Base-by-base conservation (phyloP, 1,140 invertebrate species). In the Brachionus calyciflorus region DNA sequence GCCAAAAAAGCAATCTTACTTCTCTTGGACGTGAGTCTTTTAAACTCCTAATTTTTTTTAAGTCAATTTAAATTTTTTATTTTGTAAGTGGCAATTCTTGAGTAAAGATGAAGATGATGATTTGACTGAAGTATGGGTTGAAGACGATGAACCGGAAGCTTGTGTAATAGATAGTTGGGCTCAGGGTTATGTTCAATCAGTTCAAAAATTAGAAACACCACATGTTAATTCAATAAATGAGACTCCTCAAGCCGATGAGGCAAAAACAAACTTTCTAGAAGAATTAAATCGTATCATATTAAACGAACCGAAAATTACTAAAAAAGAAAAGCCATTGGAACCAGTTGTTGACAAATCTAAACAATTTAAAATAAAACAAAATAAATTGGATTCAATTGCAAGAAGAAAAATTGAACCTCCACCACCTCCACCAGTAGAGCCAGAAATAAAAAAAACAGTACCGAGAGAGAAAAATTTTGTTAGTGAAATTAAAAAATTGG, bases 131-230 rank as follows among this genome's bases (percentile, higher is more conserved):
- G 79, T 79, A 14, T 84, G 83, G 83, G 77, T 80, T 24, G 79
- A 83, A 78, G 83, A 84, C 80, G 81, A 82, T 79, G 84, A 85
- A 63, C 84, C 84, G 46, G 80, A 82, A 41, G 81, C 84, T 55
- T 82, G 82, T 10, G 78, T 78, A 1, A 83, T 83, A 28, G 84
- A 85, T 77, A 84, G 82, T 69, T 85, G 84, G 83, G 84, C 83
- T 7, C 83, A 85, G 76, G 84, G 84, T 24, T 82, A 81, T 49
- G 82, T 84, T 26, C 82, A 65, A 21, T 26, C 60, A 12, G 40
- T 46, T 21, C 37, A 65, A 41, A 44, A 24, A 44, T n/a, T 19
- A 9, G 69, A 55, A 17, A 21, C 46, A 40, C 33, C 55, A 37
- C 55, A 26, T 10, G 55, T 60, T 3, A n/a, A 37, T 17, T 60